phyloP scores from a whole-genome alignment of 1,140 invertebrate species.

The Cydia fagiglandana region DNA sequence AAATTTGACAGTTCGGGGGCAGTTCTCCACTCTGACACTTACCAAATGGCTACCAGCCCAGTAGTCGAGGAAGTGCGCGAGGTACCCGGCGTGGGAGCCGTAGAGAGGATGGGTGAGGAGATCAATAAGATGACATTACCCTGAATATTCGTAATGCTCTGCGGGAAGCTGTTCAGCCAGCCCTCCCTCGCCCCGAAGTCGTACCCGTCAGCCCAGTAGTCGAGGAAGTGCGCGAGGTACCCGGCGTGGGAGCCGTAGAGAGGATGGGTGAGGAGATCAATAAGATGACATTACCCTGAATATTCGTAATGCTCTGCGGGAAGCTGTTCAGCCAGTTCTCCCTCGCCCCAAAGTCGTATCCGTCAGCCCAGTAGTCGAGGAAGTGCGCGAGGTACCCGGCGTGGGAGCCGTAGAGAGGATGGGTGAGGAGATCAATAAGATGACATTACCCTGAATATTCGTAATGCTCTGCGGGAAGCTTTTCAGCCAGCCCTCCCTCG shows the following conservation, averaged over 20 bases:
- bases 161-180: slow-evolving; percentile 17
- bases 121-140: slow-evolving; percentile 2
- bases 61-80: too few species aligned
- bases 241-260: slow-evolving; percentile 1
- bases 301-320: background rate
- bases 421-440: background rate
- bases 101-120: too few species aligned
- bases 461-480: too few species aligned
- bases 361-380: slow-evolving; percentile 8
- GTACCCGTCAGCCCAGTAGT: slow-evolving; percentile 8
- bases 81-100: too few species aligned
- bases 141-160: slow-evolving; percentile 21
- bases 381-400: background rate
- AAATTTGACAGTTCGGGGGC: too few species aligned
- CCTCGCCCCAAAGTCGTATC: slow-evolving; percentile 6
- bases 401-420: too few species aligned
- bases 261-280: background rate
- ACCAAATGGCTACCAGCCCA: too few species aligned
- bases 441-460: too few species aligned
- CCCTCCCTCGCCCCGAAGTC: slow-evolving; percentile 8
- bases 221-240: background rate
- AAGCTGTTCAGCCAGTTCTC: slow-evolving; percentile 8
- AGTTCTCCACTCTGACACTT: too few species aligned
- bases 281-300: background rate
- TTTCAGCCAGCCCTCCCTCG: too few species aligned